phyloP scores from a whole-genome alignment of 2,113 vertebrate species.

The Alethe castanea region DNA sequence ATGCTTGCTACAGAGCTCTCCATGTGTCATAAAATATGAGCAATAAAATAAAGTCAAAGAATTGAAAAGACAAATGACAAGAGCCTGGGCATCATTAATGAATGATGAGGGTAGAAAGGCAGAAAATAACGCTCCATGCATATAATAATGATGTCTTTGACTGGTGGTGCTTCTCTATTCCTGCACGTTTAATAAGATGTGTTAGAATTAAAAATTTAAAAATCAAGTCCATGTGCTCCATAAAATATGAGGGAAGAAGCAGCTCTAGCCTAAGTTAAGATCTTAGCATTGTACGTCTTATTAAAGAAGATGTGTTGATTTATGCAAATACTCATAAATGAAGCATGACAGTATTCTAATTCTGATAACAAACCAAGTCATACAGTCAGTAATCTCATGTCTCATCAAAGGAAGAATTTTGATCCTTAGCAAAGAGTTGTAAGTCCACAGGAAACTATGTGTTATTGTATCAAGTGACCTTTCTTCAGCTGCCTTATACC shows the following conservation, averaged over 20 bases:
- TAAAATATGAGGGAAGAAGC: constrained; percentile 51
- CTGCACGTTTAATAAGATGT: constrained; percentile 48
- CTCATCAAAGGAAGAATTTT: not conserved
- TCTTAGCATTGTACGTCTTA: not conserved
- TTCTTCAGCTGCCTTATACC: not conserved
- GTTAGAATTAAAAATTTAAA: constrained; percentile 65
- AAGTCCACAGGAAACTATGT: not conserved
- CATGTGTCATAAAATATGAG: constrained; percentile 49
- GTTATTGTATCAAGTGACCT: not conserved
- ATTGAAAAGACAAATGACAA: constrained; percentile 62
- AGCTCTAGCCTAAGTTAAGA: constrained; percentile 26
- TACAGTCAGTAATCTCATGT: not conserved
- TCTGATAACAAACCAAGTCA: not conserved
- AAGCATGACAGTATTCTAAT: not conserved
- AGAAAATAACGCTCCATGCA: constrained; percentile 54
- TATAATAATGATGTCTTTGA: constrained; percentile 55
- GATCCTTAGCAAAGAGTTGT: not conserved
- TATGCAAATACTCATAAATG: not conserved
- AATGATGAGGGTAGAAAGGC: constrained; percentile 53
- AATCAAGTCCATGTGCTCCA: constrained; percentile 22
- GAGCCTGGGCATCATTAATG: constrained; percentile 53
- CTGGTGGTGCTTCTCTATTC: constrained; percentile 24
- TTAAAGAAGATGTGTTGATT: not conserved
- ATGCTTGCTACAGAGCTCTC: constrained; percentile 6
- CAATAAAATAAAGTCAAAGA: constrained; percentile 60